These are phyloP conservation scores for Myanophis thanlyinensis DNA, from an alignment of 2,113 vertebrate genomes.

Conservation along the genomic window DNA sequence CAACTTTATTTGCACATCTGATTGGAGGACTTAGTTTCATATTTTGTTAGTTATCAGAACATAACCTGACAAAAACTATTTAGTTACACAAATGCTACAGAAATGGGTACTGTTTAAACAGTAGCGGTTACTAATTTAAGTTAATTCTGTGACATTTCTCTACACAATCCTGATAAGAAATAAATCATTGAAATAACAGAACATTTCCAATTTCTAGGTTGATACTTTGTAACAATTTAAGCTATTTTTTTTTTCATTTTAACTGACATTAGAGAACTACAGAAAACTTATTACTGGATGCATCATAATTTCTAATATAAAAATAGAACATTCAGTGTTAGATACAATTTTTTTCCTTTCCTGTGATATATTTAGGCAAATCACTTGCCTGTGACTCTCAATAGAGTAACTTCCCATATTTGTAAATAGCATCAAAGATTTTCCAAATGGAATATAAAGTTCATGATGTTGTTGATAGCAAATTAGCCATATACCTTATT, in stretches of 20 bases:
- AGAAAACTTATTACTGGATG: constrained; percentile 42
- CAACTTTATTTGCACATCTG: constrained; percentile 20
- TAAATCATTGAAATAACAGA: constrained; percentile 22
- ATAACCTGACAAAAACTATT: neutral
- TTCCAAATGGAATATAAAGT: constrained; percentile 62
- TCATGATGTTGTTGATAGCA: constrained; percentile 39
- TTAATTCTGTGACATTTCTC: constrained; percentile 31
- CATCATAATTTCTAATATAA: constrained; percentile 35
- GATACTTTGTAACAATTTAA: constrained; percentile 28
- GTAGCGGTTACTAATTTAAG: neutral
- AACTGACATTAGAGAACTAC: constrained; percentile 39
- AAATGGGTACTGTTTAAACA: constrained; percentile 6
- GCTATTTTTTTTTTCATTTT: constrained; percentile 14
- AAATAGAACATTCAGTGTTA: constrained; percentile 39
- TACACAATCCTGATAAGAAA: constrained; percentile 35
- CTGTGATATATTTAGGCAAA: constrained; percentile 8
- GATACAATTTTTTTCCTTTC: constrained; percentile 43
- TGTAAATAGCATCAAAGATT: constrained; percentile 54
- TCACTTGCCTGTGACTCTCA: constrained; percentile 30
- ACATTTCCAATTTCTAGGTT: constrained; percentile 31
- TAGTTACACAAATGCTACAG: constrained; percentile 5
- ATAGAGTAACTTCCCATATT: constrained; percentile 53
- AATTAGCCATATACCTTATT: constrained; percentile 51
- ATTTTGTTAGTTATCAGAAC: constrained; percentile 29
- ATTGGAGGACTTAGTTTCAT: neutral